Percentiles rank a stretch among this genome's conserved stretches.
Conservation (phyloP, 2,888 invertebrate species). For the Acrobasis suavella region DNA sequence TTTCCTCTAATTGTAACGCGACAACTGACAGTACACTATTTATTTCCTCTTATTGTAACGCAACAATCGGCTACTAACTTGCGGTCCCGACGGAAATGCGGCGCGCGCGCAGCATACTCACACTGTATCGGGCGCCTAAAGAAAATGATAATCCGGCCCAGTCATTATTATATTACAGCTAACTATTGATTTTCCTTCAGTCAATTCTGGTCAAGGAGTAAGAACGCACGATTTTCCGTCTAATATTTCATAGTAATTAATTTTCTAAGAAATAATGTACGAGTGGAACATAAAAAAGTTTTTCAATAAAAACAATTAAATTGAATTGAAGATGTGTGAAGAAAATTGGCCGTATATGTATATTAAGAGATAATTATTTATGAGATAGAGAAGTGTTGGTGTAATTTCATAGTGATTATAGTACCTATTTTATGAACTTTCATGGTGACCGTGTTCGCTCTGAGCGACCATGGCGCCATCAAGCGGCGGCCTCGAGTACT, state of each 20-base stretch:
- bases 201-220: conserved; percentile 58
- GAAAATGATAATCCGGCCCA: conserved; percentile 74
- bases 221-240: conserved; percentile 53
- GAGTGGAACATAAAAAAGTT: conserved; percentile 26
- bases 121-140: conserved; percentile 64
- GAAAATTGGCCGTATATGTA: background rate
- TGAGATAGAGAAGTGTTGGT: conserved; percentile 10
- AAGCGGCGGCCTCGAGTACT: conserved; percentile 81
- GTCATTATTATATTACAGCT: conserved; percentile 69
- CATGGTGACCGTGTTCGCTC: conserved; percentile 87
- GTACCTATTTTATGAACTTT: conserved; percentile 64
- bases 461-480: conserved; percentile 83
- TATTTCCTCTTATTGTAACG: conserved; percentile 8
- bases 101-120: conserved; percentile 65
- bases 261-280: conserved; percentile 27
- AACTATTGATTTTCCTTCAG: conserved; percentile 75
- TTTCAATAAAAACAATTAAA: conserved; percentile 15
- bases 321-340: conserved; percentile 26
- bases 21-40: background rate
- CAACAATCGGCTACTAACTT: conserved; percentile 28
- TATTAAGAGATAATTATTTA: background rate
- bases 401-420: conserved; percentile 11
- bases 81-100: conserved; percentile 62
- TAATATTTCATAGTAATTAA: conserved; percentile 31
- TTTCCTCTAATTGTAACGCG: too few species aligned